phyloP scores from a whole-genome alignment of 1,140 invertebrate species.

The Pseudomyrmex gracilis region DNA sequence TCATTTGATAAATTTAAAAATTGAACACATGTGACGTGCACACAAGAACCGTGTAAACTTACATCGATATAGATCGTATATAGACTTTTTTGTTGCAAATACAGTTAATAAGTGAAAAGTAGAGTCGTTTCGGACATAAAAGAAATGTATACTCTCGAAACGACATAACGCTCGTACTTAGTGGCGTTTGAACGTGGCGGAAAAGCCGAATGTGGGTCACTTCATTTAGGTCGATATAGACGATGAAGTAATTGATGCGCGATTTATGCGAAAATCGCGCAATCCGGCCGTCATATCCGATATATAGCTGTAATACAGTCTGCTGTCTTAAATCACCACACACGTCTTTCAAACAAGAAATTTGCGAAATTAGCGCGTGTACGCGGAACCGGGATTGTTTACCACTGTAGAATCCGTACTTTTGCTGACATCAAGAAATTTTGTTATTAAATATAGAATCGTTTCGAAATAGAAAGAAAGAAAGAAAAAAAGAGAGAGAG shows the following conservation, averaged over 20 bases:
- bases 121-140: background rate
- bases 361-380: background rate
- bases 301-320: slow-evolving; percentile 3
- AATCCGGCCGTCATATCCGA: slow-evolving; percentile 47
- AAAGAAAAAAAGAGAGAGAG: too few species aligned
- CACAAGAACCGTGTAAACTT: too few species aligned
- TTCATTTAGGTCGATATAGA: slow-evolving; percentile 50
- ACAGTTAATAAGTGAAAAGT: background rate
- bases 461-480: background rate
- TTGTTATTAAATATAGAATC: background rate
- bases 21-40: too few species aligned
- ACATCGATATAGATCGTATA: too few species aligned
- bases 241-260: slow-evolving; percentile 33
- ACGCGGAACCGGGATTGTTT: slow-evolving; percentile 4
- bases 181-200: slow-evolving; percentile 12
- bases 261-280: slow-evolving; percentile 37
- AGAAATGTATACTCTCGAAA: background rate
- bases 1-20: too few species aligned
- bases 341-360: slow-evolving; percentile 18
- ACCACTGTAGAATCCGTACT: background rate
- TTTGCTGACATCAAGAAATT: background rate
- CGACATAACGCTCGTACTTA: background rate
- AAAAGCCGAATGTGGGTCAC: slow-evolving; percentile 53
- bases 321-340: slow-evolving; percentile 31
- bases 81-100: too few species aligned